These are phyloP conservation scores for Eledone cirrhosa DNA, from an alignment of 2,888 invertebrate species.

Conservation along the genomic window DNA sequence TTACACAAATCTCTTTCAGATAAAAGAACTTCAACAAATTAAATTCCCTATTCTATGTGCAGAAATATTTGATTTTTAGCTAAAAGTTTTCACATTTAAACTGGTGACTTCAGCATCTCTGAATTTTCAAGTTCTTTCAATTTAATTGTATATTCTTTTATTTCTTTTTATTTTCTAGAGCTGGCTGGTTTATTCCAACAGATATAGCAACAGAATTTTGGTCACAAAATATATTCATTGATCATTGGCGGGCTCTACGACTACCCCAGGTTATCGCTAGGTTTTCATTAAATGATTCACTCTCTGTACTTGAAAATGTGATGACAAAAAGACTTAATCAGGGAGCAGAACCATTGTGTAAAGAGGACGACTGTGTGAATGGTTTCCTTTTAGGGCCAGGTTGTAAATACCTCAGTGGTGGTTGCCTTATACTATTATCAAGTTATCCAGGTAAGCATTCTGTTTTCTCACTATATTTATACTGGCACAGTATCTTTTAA, in stretches of 20 bases:
- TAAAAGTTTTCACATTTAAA: too few species aligned
- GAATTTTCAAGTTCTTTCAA: too few species aligned
- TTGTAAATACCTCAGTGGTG: slow-evolving; percentile 41
- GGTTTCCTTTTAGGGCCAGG: slow-evolving; percentile 70
- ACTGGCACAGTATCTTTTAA: too few species aligned
- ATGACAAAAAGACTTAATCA: slow-evolving; percentile 25
- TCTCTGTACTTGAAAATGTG: slow-evolving; percentile 25
- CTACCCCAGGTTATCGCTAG: slow-evolving; percentile 67
- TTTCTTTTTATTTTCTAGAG: slow-evolving; percentile 47
- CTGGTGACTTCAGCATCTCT: too few species aligned
- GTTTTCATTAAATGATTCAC: slow-evolving; percentile 64
- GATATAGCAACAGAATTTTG: slow-evolving; percentile 57
- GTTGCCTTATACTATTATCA: slow-evolving; percentile 68
- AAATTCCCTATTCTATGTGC: too few species aligned
- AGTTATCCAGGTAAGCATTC: slow-evolving; percentile 66
- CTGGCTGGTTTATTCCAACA: slow-evolving; percentile 67
- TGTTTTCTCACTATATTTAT: background rate
- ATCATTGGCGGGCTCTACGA: slow-evolving; percentile 73
- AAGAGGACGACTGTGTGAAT: slow-evolving; percentile 68
- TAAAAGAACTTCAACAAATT: too few species aligned
- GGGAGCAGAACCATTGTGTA: slow-evolving; percentile 63
- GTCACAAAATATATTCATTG: slow-evolving; percentile 58
- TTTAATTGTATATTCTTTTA: too few species aligned
- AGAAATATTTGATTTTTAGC: too few species aligned
- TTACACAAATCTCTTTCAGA: too few species aligned